Percentiles rank a stretch among this genome's conserved stretches.
Conservation (phyloP, 92 coral and sea anemone species). For the Ricordea florida region DNA sequence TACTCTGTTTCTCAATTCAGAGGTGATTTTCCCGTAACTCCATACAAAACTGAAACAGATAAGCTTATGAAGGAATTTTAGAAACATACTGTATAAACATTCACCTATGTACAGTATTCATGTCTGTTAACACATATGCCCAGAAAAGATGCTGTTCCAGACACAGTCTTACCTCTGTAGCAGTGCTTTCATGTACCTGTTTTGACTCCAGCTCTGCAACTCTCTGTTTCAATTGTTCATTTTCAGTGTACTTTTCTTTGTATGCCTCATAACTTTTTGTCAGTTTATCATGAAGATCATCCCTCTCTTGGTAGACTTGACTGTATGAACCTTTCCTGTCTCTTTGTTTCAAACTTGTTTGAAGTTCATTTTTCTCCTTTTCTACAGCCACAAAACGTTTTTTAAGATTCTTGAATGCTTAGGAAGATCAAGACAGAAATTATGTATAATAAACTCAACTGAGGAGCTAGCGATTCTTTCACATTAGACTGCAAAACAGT, state of each 20-base stretch:
- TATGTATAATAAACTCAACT: too few species aligned
- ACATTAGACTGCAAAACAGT: too few species aligned
- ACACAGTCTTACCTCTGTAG: not conserved
- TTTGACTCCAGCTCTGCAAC: slow-evolving; percentile 19
- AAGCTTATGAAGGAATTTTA: too few species aligned
- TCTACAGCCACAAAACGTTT: slow-evolving; percentile 2
- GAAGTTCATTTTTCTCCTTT: slow-evolving; percentile 5
- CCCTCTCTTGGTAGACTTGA: slow-evolving; percentile 17
- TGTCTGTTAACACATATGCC: too few species aligned
- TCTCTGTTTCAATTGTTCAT: slow-evolving; percentile 56
- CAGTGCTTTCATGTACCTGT: not conserved
- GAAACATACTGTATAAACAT: too few species aligned
- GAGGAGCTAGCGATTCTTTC: too few species aligned
- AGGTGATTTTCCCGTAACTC: too few species aligned
- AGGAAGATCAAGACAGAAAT: not conserved
- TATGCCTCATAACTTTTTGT: slow-evolving; percentile 68
- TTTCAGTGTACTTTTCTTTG: slow-evolving; percentile 67
- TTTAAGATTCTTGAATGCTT: slow-evolving; percentile 44
- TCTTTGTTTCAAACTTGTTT: slow-evolving; percentile 14
- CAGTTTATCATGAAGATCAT: slow-evolving; percentile 30
- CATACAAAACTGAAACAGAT: too few species aligned
- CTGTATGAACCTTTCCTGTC: not conserved
- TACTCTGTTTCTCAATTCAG: too few species aligned
- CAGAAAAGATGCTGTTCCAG: too few species aligned
- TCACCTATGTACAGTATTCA: too few species aligned